Evolutionary conservation across 2,113 vertebrate species (phyloP).

Genomic region (Phoenicopterus ruber): DNA sequence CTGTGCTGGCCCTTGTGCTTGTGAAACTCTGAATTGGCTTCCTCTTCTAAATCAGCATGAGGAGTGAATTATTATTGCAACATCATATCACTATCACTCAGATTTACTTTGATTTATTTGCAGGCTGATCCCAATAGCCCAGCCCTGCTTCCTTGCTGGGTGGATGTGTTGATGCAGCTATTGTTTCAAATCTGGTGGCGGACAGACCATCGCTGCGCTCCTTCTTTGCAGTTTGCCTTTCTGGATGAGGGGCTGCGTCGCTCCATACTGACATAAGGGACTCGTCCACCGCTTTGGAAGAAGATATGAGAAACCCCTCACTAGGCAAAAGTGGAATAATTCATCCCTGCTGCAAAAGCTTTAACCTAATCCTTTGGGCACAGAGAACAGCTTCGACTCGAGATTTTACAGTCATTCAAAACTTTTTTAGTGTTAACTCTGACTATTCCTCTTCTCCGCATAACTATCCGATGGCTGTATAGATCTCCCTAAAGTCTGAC

Average conservation of each 20-base stretch:
- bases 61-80: conserved; percentile 56
- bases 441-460: not conserved
- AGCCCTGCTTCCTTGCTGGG: conserved; percentile 11
- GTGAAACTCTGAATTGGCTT: conserved; percentile 45
- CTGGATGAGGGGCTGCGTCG: not conserved
- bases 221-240: not conserved
- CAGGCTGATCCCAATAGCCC: conserved; percentile 10
- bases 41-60: conserved; percentile 45
- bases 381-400: not conserved
- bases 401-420: not conserved
- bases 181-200: conserved; percentile 13
- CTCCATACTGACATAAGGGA: not conserved
- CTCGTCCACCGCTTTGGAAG: not conserved
- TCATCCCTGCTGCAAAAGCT: not conserved
- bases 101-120: conserved; percentile 57
- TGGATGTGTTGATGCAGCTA: conserved; percentile 14
- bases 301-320: not conserved
- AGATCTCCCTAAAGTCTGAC: not conserved
- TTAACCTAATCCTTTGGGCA: conserved; percentile 7
- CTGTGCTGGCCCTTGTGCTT: not conserved
- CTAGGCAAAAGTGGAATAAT: not conserved
- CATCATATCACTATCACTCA: conserved; percentile 37
- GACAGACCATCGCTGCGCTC: not conserved
- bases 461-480: not conserved
- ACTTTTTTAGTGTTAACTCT: conserved; percentile 9